Base-by-base conservation (phyloP, 2,888 invertebrate species). In the Drosophila putrida region DNA sequence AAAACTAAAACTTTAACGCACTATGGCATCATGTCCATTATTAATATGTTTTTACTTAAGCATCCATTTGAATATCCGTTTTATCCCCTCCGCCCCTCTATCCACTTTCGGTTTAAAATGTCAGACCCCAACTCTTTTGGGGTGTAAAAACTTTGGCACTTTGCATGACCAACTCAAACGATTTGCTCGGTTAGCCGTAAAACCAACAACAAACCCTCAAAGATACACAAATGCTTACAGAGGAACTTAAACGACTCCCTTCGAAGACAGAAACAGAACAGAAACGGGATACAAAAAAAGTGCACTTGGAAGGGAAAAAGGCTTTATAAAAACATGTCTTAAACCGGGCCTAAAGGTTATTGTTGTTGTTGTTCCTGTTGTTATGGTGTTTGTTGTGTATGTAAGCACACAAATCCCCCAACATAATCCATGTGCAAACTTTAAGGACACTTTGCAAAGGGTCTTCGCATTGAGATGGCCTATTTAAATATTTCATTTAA, bases 81-180 rank as follows among this genome's bases (percentile, higher is more conserved):
- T 25, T 11, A 31, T 8, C 11, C 5, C 28, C 11, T 10, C 25
- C 0, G 1, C 11, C 36, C 20, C 36, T 11, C 9, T n/a, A 33
- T 13, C 13, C 13, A 10, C 25, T n/a, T 20, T n/a, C n/a, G n/a
- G n/a, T n/a, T n/a, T n/a, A n/a, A n/a, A 10, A 15, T 33, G 10
- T 46, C 8, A 27, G 15, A 15, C 10, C 27, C 55, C 44, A 36
- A 47, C 38, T 13, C 35, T 54, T 75, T 72, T 63, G 46, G 67
- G 65, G 68, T 71, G 68, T 71, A 79, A 82, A 82, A 82, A 85
- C 85, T 82, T 82, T 82, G 85, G 85, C 82, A 82, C 82, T 82
- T 82, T 85, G 85, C 75, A 82, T 78, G 80, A 75, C 85, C 85
- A 70, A 82, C 85, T 80, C 82, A 82, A 82, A 80, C 85, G 82